phyloP scores from a whole-genome alignment of 2,113 vertebrate species.

The Fulica atra region DNA sequence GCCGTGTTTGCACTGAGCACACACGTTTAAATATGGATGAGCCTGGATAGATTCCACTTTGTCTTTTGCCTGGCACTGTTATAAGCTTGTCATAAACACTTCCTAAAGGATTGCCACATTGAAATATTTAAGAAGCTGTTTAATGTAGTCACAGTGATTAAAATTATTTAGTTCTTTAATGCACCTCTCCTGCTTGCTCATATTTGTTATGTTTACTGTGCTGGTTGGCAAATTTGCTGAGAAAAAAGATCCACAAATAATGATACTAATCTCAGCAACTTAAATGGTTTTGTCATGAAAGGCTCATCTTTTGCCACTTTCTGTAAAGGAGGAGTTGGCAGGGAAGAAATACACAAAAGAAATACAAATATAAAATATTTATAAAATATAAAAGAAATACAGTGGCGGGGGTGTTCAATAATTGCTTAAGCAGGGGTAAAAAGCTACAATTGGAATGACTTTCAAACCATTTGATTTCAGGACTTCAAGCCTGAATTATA shows the following conservation, averaged over 20 bases:
- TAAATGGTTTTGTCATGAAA: conserved; percentile 11
- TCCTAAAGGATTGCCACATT: conserved; percentile 63
- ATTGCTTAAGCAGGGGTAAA: background rate
- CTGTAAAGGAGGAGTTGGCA: conserved; percentile 4
- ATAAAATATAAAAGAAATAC: conserved; percentile 39
- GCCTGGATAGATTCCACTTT: conserved; percentile 67
- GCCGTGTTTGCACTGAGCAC: conserved; percentile 36
- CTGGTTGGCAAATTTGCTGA: conserved; percentile 2
- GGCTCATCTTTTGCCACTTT: conserved; percentile 4
- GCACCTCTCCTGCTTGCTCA: background rate
- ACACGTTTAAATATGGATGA: conserved; percentile 72
- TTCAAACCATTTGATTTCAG: background rate
- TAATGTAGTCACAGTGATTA: conserved; percentile 60
- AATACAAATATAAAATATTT: conserved; percentile 51
- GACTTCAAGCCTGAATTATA: background rate
- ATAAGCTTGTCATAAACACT: conserved; percentile 70
- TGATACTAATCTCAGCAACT: background rate
- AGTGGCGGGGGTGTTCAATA: background rate
- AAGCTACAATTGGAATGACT: background rate
- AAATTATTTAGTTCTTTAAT: conserved; percentile 53
- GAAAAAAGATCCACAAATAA: conserved; percentile 32
- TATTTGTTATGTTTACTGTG: conserved; percentile 15
- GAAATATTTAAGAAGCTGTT: conserved; percentile 69
- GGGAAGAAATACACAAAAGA: conserved; percentile 19
- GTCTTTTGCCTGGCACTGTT: conserved; percentile 70